Percentiles rank a stretch among this genome's conserved stretches.
Evolutionary conservation across 1,140 invertebrate genomes (phyloP).

Genomic region (Drosophila pseudoobscura): DNA sequence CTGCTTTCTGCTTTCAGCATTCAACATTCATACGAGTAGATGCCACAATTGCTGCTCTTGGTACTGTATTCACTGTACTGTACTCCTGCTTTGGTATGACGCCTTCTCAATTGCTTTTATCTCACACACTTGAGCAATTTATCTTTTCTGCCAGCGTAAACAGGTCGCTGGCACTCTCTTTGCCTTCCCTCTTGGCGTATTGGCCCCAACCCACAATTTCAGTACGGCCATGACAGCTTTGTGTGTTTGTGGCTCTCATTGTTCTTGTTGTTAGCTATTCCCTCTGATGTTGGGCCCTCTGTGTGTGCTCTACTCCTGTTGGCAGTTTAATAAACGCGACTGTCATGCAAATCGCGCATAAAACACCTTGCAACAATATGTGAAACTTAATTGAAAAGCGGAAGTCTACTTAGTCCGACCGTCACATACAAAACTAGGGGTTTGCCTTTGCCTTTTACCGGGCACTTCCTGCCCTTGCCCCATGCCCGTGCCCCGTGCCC

Average conservation of each 20-base stretch:
- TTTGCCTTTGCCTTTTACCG: neutral
- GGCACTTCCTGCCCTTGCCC: no score
- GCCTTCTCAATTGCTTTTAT: slow-evolving; percentile 39
- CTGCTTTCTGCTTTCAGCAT: no score
- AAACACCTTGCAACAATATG: slow-evolving; percentile 78
- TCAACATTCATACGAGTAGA: no score
- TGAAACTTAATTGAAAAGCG: slow-evolving; percentile 75
- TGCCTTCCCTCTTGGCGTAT: slow-evolving; percentile 28
- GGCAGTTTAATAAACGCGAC: slow-evolving; percentile 61
- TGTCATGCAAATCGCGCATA: slow-evolving; percentile 77
- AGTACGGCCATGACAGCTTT: slow-evolving; percentile 39
- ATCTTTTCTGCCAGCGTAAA: slow-evolving; percentile 48
- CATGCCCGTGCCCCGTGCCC: neutral
- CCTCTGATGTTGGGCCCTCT: neutral
- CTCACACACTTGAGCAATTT: slow-evolving; percentile 51
- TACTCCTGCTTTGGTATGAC: neutral
- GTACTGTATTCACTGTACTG: neutral
- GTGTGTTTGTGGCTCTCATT: neutral
- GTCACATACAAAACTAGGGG: slow-evolving; percentile 31
- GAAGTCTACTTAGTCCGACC: slow-evolving; percentile 73
- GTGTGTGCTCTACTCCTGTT: slow-evolving; percentile 16
- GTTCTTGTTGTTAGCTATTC: slow-evolving; percentile 25
- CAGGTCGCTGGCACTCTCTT: slow-evolving; percentile 34
- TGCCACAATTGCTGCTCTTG: no score
- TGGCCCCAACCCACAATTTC: slow-evolving; percentile 49